A percentile compares a stretch with the other conserved stretches of the same genome.
Conservation (phyloP, 2,113 vertebrate genomes). For the Pipa parva region DNA sequence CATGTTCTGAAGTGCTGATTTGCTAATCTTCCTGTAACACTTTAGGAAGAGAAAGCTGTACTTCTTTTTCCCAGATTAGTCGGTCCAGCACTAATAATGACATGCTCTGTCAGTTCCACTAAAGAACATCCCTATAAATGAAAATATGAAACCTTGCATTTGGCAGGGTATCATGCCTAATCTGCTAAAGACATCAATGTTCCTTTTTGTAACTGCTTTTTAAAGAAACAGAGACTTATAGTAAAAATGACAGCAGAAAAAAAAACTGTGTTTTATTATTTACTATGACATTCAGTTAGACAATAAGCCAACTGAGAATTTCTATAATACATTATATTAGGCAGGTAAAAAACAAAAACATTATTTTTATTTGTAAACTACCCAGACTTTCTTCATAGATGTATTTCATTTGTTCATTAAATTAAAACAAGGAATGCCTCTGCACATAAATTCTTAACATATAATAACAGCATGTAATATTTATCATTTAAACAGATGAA, state of each 20-base stretch:
- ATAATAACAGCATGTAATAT: too few species aligned
- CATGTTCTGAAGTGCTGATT: not conserved
- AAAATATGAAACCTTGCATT: not conserved
- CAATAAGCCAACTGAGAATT: too few species aligned
- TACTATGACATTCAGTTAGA: too few species aligned
- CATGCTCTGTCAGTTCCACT: not conserved
- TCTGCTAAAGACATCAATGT: not conserved
- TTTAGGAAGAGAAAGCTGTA: not conserved
- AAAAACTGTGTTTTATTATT: not conserved
- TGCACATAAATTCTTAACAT: too few species aligned
- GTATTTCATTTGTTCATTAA: too few species aligned
- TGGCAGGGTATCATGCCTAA: not conserved
- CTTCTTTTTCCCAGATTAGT: conserved; percentile 1
- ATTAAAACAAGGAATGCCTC: too few species aligned
- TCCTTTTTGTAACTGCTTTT: not conserved
- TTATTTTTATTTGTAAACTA: too few species aligned
- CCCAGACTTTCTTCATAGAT: too few species aligned
- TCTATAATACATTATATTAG: too few species aligned
- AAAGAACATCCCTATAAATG: not conserved
- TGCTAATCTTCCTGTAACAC: not conserved
- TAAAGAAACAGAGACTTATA: not conserved
- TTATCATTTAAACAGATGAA: too few species aligned
- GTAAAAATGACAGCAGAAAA: not conserved
- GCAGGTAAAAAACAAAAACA: too few species aligned
- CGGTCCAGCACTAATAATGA: not conserved